These are phyloP conservation scores for Myripristis murdjan DNA, from an alignment of 2,797 vertebrate species.

Conservation along the genomic window DNA sequence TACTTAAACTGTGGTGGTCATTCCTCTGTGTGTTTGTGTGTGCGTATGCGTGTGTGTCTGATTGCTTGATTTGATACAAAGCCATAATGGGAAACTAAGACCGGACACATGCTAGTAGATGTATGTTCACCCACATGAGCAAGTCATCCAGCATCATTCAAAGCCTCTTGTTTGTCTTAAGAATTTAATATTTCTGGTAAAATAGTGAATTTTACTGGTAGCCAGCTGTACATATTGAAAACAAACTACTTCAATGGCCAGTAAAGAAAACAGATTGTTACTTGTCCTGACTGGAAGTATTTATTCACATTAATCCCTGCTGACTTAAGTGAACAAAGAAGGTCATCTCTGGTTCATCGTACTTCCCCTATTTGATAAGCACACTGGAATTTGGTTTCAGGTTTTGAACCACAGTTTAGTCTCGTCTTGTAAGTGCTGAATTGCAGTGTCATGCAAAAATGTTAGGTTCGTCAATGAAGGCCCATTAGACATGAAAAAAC, in stretches of 20 bases:
- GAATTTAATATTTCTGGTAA: background rate
- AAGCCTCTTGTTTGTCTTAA: constrained; percentile 1
- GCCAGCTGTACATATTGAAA: constrained; percentile 5
- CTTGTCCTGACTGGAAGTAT: background rate
- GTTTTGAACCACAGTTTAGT: constrained; percentile 20
- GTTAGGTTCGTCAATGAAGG: background rate
- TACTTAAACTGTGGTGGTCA: constrained; percentile 29
- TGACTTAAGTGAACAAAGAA: constrained; percentile 11
- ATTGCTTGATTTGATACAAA: constrained; percentile 11
- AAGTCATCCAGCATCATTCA: background rate
- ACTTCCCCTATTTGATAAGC: constrained; percentile 1
- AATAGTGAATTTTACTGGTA: background rate
- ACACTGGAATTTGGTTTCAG: constrained; percentile 3
- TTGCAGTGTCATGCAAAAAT: constrained; percentile 35
- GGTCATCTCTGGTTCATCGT: background rate
- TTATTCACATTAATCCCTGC: background rate
- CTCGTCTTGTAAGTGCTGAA: constrained; percentile 27
- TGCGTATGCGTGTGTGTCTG: constrained; percentile 4
- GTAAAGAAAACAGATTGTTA: background rate
- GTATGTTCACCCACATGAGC: background rate
- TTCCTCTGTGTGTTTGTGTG: too few species aligned
- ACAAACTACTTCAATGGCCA: background rate
- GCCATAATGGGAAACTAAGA: constrained; percentile 2
- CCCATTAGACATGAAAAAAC: constrained; percentile 27
- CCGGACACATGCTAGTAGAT: background rate